Evolutionary conservation across 2,113 vertebrate species (phyloP), one percentile per base, ranked within the genome.

Genomic region (Lepisosteus oculatus): DNA sequence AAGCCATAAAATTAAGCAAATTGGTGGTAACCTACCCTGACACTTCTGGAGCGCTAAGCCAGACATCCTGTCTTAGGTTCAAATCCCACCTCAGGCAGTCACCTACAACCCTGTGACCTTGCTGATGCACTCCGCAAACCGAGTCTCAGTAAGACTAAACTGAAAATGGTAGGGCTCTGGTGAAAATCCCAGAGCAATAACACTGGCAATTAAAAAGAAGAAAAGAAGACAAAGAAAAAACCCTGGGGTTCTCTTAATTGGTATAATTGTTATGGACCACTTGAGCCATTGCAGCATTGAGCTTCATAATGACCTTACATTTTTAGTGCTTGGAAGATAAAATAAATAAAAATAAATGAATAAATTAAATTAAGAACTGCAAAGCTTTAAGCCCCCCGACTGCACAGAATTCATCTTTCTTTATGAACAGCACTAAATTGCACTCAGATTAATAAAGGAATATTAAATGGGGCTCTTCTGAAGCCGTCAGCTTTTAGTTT

Each of bases 261-360:
- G 56, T 14, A 70, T 74, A 72, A 80, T 73, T 80, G 81, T 78
- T 79, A 70, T 71, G 45, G 68, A 70, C 62, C 69, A 65, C 74
- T 78, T 72, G 72, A 84, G 84, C 86, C 79, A 84, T 78, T 77
- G 81, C 76, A 70, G 76, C 80, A 81, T 80, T 84, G 81, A 80
- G 76, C 80, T 79, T 72, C 74, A 67, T 29, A 73, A 74, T 82
- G 83, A 85, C 80, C 85, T 76, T 80, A 75, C 17, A 69, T 80
- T 80, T 86, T 76, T 80, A 80, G 79, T 77, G 66, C 79, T 80
- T 82, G 81, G 80, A 74, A 77, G 70, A 77, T 74, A 70, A 77
- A 77, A 70, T 74, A 78, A 79, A 70, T 77, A 78, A 75, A 80
- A 83, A 80, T 68, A 79, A 68, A 76, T 55, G 73, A 61, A 79